Evolutionary conservation across 37 sponge, comb jelly and placozoan genomes (phyloP), one percentile per base, ranked within the genome.

Genomic region (Haliclona indistincta): DNA sequence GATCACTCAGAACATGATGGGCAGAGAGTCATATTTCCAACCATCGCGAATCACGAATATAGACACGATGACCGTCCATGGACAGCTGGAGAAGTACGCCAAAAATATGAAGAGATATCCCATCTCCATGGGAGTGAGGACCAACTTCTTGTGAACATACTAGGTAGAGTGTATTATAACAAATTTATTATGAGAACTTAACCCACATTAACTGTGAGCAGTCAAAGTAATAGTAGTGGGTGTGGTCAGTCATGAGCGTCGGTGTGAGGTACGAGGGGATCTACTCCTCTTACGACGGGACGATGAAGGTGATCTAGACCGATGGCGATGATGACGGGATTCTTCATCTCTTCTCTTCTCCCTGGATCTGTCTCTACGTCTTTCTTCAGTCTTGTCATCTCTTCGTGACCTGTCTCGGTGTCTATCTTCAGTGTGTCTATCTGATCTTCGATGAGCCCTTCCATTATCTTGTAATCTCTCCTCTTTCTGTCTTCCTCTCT

Each of bases 1-100:
- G 32, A n/a, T 68, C 47, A 29, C 37, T 64, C 79, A 78, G 74
- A 29, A 56, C 55, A 73, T 78, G 29, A 52, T 75, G 28, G 74
- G 60, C 0, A 49, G 86, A 33, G 86, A 85, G 62, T 54, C 65
- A 19, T 85, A 77, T 45, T 22, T 74, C 38, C 79, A 85, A 3
- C 63, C 76, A 23, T 40, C 36, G 5, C 40, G 69, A 30, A 13
- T 41, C 40, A 33, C 22, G 1, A 22, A 33, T 8, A 11, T 22
- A 30, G 84, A 83, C 33, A 58, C 77, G 28, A 38, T 83, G 0
- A n/a, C 47, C 8, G 38, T 60, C 22, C 77, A 69, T 45, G 69
- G 62, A 0, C 8, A n/a, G 3, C 13, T 83, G 3, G 84, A 75
- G 54, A 76, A 53, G 29, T 39, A 76, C 10, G 70, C 52, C 33